Conservation (phyloP, 2,113 vertebrate species). For the Larimichthys polyactis region DNA sequence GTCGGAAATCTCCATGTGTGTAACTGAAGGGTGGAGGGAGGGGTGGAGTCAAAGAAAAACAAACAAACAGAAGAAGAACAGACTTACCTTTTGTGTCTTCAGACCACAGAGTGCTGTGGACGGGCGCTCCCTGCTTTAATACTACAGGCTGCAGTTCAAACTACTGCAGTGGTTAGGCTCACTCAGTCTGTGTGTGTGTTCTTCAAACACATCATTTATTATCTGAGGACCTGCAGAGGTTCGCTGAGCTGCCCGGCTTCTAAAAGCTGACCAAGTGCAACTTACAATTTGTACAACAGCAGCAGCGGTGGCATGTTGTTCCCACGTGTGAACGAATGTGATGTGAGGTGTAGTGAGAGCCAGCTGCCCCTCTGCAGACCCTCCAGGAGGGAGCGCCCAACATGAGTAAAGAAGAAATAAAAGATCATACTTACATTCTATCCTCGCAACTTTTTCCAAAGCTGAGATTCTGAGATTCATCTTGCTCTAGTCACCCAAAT, state of each 20-base stretch:
- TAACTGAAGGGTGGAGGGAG: background rate
- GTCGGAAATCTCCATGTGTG: background rate
- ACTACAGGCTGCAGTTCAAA: conserved; percentile 88
- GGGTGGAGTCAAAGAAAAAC: background rate
- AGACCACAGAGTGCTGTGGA: conserved; percentile 97
- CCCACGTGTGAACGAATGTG: background rate
- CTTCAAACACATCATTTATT: conserved; percentile 80
- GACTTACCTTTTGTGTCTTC: conserved; percentile 93
- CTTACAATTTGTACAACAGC: background rate
- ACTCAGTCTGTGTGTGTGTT: conserved; percentile 75
- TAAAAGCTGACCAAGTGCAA: background rate
- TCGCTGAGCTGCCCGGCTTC: conserved; percentile 87
- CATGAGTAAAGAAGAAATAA: conserved; percentile 94
- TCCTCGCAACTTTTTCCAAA: conserved; percentile 98
- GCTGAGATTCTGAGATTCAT: conserved; percentile 96
- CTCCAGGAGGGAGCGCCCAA: conserved; percentile 98
- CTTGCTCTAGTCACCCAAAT: conserved; percentile 99
- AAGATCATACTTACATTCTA: conserved; percentile 99
- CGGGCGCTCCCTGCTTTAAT: conserved; percentile 94
- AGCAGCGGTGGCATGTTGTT: background rate
- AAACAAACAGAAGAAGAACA: conserved; percentile 29
- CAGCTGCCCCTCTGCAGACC: conserved; percentile 97
- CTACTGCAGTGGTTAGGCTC: conserved; percentile 85
- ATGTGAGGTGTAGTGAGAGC: conserved; percentile 42
- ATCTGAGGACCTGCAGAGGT: conserved; percentile 94